Conservation (phyloP, 2,888 invertebrate species). For the Trichacis sp. region DNA sequence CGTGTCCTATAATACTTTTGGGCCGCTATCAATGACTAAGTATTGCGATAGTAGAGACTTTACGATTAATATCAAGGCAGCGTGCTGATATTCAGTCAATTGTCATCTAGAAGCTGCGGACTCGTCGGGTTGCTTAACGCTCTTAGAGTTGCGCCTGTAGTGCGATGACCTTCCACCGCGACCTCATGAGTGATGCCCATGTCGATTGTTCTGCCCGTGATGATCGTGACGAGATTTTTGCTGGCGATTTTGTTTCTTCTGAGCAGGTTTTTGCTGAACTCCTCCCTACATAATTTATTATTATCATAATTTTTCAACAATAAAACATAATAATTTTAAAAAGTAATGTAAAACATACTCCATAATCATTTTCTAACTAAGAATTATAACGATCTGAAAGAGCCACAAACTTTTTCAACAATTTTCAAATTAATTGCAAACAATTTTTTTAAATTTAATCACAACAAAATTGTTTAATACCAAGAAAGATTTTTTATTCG, state of each 20-base stretch:
- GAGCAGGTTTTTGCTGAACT: constrained; percentile 16
- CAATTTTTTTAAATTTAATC: no score
- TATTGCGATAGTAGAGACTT: not conserved
- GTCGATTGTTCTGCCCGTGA: constrained; percentile 9
- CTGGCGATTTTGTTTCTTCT: constrained; percentile 28
- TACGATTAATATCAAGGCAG: not conserved
- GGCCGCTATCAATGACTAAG: no score
- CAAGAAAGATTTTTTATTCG: no score
- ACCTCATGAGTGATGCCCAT: constrained; percentile 30
- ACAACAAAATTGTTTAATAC: no score
- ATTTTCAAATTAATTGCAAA: no score
- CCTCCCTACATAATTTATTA: constrained; percentile 4
- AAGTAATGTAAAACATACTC: no score
- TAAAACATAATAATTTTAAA: no score
- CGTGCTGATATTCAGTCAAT: constrained; percentile 10
- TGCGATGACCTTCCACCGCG: constrained; percentile 15
- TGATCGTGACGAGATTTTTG: constrained; percentile 17
- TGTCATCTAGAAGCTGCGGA: constrained; percentile 37
- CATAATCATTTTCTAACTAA: no score
- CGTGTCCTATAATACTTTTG: no score
- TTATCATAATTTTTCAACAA: no score
- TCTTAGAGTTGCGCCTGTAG: constrained; percentile 25
- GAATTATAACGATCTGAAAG: no score
- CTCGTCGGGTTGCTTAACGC: constrained; percentile 26
- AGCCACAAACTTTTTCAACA: no score